A percentile compares a stretch with the other conserved stretches of the same genome.
phyloP scores from a whole-genome alignment of 1,140 invertebrate species.

The Aleiodes sp. region DNA sequence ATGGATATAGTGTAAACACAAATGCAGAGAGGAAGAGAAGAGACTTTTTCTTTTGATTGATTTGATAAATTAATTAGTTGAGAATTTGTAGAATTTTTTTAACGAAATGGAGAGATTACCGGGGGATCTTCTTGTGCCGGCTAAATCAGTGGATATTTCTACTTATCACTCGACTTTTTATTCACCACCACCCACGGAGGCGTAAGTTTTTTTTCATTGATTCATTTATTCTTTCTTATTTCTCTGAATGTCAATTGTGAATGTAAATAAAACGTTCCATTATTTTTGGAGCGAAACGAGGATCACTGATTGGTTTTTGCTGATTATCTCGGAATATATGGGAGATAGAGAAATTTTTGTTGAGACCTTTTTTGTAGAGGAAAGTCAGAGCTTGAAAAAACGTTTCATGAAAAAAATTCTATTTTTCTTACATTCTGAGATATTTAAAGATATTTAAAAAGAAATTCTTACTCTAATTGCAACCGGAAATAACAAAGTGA shows the following conservation, averaged over 20 bases:
- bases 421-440: no score
- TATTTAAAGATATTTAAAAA: background rate
- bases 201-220: conserved; percentile 53
- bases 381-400: no score
- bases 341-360: no score
- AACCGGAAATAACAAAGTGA: conserved; percentile 32
- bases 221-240: conserved; percentile 1
- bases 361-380: no score
- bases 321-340: background rate
- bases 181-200: conserved; percentile 63
- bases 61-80: no score
- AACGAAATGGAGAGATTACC: conserved; percentile 53
- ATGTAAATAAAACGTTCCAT: background rate
- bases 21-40: background rate
- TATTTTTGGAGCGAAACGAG: background rate
- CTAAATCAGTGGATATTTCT: conserved; percentile 54
- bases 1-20: conserved; percentile 35
- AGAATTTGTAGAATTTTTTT: background rate
- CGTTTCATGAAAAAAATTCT: no score
- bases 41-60: background rate
- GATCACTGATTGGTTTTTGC: no score
- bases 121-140: conserved; percentile 48
- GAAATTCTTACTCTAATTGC: background rate
- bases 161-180: conserved; percentile 62
- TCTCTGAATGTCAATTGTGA: background rate